These are phyloP conservation scores for Siniperca undulata DNA, from an alignment of 2,797 vertebrate species.

Conservation along the genomic window DNA sequence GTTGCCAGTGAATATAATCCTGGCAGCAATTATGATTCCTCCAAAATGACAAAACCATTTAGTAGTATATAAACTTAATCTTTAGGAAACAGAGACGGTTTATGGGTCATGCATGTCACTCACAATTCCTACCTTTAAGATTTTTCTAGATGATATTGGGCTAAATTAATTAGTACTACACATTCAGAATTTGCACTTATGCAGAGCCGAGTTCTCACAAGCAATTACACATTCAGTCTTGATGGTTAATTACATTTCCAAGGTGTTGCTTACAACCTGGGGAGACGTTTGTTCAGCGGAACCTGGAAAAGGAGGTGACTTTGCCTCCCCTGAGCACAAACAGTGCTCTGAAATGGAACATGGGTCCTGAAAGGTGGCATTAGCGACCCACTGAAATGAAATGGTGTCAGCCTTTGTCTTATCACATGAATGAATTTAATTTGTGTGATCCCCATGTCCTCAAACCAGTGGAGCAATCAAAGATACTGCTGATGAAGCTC, in stretches of 20 bases:
- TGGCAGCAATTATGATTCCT: neutral
- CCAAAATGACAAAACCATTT: neutral
- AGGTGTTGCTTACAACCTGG: constrained; percentile 69
- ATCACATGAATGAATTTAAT: constrained; percentile 80
- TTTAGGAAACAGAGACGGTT: neutral
- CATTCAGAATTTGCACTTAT: constrained; percentile 11
- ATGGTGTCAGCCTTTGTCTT: constrained; percentile 79
- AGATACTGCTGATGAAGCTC: constrained; percentile 67
- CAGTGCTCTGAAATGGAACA: constrained; percentile 65
- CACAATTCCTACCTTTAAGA: neutral
- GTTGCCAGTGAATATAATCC: neutral
- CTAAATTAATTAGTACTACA: constrained; percentile 16
- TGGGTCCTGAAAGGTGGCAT: constrained; percentile 70
- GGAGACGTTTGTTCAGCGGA: constrained; percentile 65
- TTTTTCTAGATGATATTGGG: neutral
- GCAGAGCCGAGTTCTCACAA: constrained; percentile 51
- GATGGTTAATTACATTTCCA: constrained; percentile 77
- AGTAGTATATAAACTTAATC: neutral
- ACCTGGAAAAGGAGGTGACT: constrained; percentile 70
- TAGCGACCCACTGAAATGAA: constrained; percentile 68
- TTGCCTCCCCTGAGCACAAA: constrained; percentile 59
- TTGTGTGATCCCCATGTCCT: constrained; percentile 69
- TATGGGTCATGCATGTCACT: neutral
- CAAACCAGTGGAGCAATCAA: constrained; percentile 73
- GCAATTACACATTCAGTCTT: constrained; percentile 55